Conservation (phyloP, 2,113 vertebrate species). For the Morphnarchus princeps region DNA sequence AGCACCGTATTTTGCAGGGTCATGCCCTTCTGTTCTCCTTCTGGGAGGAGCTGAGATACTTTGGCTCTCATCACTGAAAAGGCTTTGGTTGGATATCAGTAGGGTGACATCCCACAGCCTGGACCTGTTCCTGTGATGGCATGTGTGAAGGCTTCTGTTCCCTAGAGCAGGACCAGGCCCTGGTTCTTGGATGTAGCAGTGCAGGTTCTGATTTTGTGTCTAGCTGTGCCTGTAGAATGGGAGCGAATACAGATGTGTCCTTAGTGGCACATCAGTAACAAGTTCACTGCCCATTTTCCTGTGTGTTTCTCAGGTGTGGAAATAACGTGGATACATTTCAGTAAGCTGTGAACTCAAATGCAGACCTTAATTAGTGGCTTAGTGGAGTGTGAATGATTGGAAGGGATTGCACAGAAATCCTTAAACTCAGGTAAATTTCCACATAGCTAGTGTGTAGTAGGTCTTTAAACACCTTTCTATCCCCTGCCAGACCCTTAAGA, state of each 20-base stretch:
- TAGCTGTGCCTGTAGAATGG: neutral
- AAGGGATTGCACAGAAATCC: neutral
- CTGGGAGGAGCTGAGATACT: neutral
- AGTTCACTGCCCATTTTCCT: neutral
- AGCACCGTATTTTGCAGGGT: fast-evolving
- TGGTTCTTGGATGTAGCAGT: fast-evolving
- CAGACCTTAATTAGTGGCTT: neutral
- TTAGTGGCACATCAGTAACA: fast-evolving
- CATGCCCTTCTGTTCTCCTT: neutral
- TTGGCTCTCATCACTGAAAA: neutral
- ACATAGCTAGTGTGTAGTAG: neutral
- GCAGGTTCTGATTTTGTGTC: neutral
- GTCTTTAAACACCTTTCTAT: constrained; percentile 10
- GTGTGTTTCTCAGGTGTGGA: neutral
- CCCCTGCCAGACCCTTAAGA: neutral
- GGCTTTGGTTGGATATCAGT: neutral
- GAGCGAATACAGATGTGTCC: neutral
- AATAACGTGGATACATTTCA: neutral
- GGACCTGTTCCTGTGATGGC: neutral
- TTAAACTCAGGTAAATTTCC: neutral
- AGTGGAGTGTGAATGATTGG: neutral
- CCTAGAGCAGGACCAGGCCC: neutral
- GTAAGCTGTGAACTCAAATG: neutral
- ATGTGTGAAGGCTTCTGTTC: neutral
- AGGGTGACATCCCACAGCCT: neutral